Evolutionary conservation across 2,797 vertebrate genomes (phyloP).

Genomic region (Emys orbicularis): DNA sequence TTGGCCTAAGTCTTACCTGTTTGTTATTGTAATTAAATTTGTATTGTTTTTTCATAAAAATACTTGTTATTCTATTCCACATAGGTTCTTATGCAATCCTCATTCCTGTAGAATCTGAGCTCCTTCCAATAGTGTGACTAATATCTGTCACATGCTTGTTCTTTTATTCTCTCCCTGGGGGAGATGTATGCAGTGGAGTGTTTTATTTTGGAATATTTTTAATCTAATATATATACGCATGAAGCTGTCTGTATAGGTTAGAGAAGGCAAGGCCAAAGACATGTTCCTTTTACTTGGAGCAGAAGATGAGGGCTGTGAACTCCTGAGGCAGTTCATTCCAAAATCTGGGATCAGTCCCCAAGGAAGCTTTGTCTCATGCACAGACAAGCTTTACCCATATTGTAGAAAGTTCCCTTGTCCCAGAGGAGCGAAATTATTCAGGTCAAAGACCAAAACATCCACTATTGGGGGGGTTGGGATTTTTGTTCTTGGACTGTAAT

Average conservation of each 20-base stretch:
- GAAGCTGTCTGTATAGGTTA: not conserved
- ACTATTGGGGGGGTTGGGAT: not conserved
- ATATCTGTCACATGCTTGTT: not conserved
- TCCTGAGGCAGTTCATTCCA: not conserved
- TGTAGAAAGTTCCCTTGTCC: accelerated
- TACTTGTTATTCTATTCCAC: accelerated
- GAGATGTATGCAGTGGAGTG: not conserved
- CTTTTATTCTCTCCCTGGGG: not conserved
- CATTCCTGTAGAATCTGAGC: accelerated
- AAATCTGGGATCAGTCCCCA: accelerated
- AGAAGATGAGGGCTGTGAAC: too few relatives aligned
- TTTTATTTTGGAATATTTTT: not conserved
- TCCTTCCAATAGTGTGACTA: accelerated
- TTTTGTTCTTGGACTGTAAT: slow-evolving; percentile 74
- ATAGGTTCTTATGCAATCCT: accelerated
- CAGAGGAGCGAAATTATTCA: slow-evolving; percentile 19
- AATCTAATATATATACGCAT: not conserved
- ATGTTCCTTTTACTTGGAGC: not conserved
- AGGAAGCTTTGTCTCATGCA: accelerated
- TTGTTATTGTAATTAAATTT: not conserved
- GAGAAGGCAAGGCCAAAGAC: not conserved
- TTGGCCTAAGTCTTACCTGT: not conserved
- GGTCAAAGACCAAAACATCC: slow-evolving; percentile 50
- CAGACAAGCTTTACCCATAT: accelerated
- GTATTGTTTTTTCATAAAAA: not conserved